Evolutionary conservation across 2,888 invertebrate genomes (phyloP).

Genomic region (Drosophila kanekoi): DNA sequence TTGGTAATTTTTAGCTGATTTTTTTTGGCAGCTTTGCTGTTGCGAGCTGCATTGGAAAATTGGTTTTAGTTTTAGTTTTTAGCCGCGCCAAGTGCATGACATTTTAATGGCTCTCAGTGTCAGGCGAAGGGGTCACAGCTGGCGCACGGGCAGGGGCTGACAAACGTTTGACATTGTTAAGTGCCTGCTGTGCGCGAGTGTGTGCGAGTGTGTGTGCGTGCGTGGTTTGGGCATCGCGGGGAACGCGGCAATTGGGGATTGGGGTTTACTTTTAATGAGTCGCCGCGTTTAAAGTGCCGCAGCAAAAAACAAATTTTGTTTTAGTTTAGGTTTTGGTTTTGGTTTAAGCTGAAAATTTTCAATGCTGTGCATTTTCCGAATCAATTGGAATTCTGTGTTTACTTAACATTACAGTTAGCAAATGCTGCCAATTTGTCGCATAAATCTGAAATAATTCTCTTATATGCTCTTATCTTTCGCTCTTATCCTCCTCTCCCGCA

Average conservation of each 20-base stretch:
- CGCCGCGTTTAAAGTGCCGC: slow-evolving; percentile 40
- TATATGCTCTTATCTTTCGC: too few relatives aligned
- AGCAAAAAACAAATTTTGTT: slow-evolving; percentile 8
- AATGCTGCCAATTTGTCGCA: too few relatives aligned
- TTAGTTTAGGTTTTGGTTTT: slow-evolving; percentile 23
- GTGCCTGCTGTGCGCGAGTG: slow-evolving; percentile 45
- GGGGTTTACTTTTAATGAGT: slow-evolving; percentile 47
- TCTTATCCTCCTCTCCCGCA: too few relatives aligned
- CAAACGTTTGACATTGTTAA: slow-evolving; percentile 65
- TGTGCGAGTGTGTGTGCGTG: slow-evolving; percentile 3
- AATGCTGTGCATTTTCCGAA: slow-evolving; percentile 2
- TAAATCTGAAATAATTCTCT: too few relatives aligned
- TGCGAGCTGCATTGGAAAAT: slow-evolving; percentile 53
- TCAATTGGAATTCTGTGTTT: not conserved
- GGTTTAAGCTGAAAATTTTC: slow-evolving; percentile 11
- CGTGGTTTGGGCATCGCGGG: slow-evolving; percentile 1
- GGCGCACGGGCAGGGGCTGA: slow-evolving; percentile 1
- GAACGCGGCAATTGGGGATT: slow-evolving; percentile 21
- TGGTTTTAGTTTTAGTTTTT: slow-evolving; percentile 71
- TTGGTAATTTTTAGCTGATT: slow-evolving; percentile 10
- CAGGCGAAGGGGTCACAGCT: slow-evolving; percentile 12
- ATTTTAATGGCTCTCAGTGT: slow-evolving; percentile 64
- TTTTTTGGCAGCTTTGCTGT: slow-evolving; percentile 46
- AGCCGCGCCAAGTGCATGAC: slow-evolving; percentile 74
- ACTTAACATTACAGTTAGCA: too few relatives aligned